Evolutionary conservation across 92 coral and sea anemone species (phyloP).

Genomic region (Phenganax marumi): DNA sequence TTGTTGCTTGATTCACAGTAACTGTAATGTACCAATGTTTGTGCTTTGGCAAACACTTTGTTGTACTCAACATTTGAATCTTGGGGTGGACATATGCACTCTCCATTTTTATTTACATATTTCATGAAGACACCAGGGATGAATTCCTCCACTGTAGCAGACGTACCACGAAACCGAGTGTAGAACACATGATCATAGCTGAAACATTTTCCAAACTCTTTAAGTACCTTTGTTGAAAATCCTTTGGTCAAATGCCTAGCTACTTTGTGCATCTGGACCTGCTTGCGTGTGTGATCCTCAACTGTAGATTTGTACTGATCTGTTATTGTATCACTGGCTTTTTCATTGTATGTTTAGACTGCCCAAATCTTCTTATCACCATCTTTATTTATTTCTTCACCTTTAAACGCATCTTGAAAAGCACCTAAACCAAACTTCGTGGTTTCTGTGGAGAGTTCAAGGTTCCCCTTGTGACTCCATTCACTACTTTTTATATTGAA

Average conservation of each 20-base stretch:
- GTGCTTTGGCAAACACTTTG: too few species aligned
- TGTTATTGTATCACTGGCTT: conserved; percentile 22
- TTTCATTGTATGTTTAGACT: conserved; percentile 19
- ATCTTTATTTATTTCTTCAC: too few species aligned
- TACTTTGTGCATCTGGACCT: conserved; percentile 43
- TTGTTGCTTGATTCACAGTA: conserved; percentile 27
- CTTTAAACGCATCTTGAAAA: conserved; percentile 42
- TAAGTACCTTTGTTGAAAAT: conserved; percentile 22
- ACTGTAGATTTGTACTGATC: too few species aligned
- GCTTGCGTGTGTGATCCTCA: conserved; percentile 42
- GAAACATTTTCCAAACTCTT: too few species aligned
- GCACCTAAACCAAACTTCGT: conserved; percentile 32
- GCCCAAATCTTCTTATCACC: not conserved
- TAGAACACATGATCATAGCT: conserved; percentile 24
- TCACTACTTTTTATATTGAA: too few species aligned
- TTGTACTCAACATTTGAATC: too few species aligned
- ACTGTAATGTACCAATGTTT: conserved; percentile 48
- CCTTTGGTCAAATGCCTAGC: conserved; percentile 35
- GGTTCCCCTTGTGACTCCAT: too few species aligned
- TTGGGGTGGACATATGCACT: conserved; percentile 6
- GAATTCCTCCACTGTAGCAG: conserved; percentile 46
- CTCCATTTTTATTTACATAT: conserved; percentile 43
- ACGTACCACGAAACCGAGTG: not conserved
- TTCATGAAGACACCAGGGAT: conserved; percentile 33
- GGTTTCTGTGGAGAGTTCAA: too few species aligned